These are phyloP conservation scores for Brachypalpus laphriformis DNA, from an alignment of 2,888 invertebrate genomes.

Conservation along the genomic window DNA sequence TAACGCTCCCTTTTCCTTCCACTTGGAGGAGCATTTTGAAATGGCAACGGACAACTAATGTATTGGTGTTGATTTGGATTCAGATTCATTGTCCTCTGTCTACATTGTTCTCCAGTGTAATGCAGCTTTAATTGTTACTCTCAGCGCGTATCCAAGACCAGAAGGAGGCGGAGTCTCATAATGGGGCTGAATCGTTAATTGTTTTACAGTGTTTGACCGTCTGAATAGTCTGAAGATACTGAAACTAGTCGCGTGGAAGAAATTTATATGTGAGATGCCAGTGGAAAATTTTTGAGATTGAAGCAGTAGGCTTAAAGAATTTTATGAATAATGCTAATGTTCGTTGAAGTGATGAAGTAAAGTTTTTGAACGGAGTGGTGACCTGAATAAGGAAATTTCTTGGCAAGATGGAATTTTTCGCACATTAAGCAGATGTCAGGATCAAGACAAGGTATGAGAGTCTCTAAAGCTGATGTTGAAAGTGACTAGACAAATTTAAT, in stretches of 20 bases:
- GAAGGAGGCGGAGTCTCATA: background rate
- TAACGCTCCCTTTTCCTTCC: background rate
- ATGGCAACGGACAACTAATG: slow-evolving; percentile 29
- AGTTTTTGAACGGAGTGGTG: background rate
- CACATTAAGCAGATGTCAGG: too few relatives aligned
- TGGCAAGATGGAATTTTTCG: too few relatives aligned
- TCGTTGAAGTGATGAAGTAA: background rate
- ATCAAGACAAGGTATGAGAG: too few relatives aligned
- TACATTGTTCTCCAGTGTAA: background rate
- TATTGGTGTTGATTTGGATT: background rate
- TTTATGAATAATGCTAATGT: background rate
- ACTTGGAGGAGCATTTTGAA: background rate
- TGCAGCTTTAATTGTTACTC: slow-evolving; percentile 13
- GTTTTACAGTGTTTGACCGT: background rate
- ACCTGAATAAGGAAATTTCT: background rate
- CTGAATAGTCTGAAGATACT: background rate
- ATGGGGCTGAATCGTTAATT: background rate
- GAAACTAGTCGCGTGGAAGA: slow-evolving; percentile 19
- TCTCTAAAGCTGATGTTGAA: too few relatives aligned
- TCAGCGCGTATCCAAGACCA: background rate
- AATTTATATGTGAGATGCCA: background rate
- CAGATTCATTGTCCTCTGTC: background rate
- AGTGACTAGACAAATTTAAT: too few relatives aligned
- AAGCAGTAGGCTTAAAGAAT: background rate
- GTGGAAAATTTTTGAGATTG: slow-evolving; percentile 10